Percentiles rank a stretch among this genome's conserved stretches.
Conservation (phyloP, 2,888 invertebrate genomes). For the Monopis laevigella region DNA sequence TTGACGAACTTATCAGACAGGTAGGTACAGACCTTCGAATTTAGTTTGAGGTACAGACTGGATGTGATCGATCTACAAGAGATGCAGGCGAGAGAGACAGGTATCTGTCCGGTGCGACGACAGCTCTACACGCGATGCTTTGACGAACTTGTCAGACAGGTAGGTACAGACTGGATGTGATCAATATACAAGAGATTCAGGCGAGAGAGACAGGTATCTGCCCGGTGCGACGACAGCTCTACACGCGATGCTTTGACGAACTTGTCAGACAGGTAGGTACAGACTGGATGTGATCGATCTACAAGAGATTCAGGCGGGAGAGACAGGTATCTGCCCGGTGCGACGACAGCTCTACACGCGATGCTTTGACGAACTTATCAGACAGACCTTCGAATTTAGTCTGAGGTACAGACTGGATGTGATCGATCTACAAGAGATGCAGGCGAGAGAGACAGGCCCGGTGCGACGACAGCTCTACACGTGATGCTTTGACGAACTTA, state of each 20-base stretch:
- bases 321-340: conserved; percentile 98
- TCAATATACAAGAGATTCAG: conserved; percentile 96
- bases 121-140: conserved; percentile 97
- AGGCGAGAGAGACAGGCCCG: conserved; percentile 96
- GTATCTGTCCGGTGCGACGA: conserved; percentile 93
- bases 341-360: too few species aligned
- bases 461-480: conserved; percentile 93
- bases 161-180: conserved; percentile 90
- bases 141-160: conserved; percentile 70
- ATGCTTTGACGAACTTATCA: conserved; percentile 81
- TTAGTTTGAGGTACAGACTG: too few species aligned
- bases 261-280: conserved; percentile 58
- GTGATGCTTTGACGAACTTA: conserved; percentile 87
- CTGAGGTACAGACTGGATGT: conserved; percentile 93
- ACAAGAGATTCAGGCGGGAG: conserved; percentile 95
- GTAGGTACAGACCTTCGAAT: too few species aligned
- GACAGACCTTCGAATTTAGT: too few species aligned
- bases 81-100: conserved; percentile 94
- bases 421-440: conserved; percentile 95
- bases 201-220: conserved; percentile 97
- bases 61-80: conserved; percentile 97
- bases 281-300: conserved; percentile 94
- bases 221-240: conserved; percentile 91
- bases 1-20: conserved; percentile 73
- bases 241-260: conserved; percentile 93